phyloP scores from a whole-genome alignment of 2,888 invertebrate genomes.

The Napeogenes sylphis region DNA sequence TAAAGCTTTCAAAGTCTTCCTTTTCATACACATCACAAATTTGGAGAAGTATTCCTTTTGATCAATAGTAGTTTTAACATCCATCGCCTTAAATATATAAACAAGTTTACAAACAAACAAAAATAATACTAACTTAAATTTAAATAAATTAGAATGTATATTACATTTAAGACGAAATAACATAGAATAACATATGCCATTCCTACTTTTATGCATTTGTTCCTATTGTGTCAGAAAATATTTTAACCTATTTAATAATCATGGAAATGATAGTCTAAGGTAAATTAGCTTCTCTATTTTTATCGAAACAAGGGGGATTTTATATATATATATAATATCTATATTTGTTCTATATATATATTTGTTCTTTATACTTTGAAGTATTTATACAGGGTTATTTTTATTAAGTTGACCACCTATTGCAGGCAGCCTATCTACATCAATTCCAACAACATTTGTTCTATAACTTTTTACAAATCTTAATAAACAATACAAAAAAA shows the following conservation, averaged over 20 bases:
- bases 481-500: no score
- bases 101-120: neutral
- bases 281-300: constrained; percentile 1
- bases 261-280: constrained; percentile 6
- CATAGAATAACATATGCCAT: neutral
- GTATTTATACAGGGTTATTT: no score
- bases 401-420: no score
- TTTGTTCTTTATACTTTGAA: neutral
- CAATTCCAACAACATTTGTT: no score
- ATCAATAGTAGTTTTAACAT: constrained; percentile 66
- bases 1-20: constrained; percentile 75
- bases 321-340: no score
- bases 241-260: constrained; percentile 9
- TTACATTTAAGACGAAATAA: neutral
- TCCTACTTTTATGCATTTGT: neutral
- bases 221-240: no score
- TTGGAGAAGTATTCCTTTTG: constrained; percentile 70
- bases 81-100: constrained; percentile 50
- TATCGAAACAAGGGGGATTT: neutral
- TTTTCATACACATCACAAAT: constrained; percentile 73
- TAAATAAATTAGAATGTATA: neutral
- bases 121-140: neutral
- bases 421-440: no score
- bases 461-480: no score
- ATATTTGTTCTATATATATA: neutral